Percentiles rank a stretch among this genome's conserved stretches.
Conservation (phyloP, 1,140 invertebrate genomes). For the Aphaenogaster rudis region DNA sequence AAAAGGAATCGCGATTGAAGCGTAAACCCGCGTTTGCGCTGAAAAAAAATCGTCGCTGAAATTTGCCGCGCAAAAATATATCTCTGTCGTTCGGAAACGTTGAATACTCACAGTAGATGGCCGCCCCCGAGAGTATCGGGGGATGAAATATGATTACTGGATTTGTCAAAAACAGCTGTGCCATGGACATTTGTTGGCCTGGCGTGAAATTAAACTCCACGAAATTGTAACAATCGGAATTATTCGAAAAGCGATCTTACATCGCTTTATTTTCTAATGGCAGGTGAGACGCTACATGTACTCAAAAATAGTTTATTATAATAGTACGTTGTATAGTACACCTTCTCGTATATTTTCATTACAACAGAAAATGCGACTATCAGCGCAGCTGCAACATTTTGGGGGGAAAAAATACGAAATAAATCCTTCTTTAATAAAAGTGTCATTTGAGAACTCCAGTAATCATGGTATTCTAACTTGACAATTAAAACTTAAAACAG, state of each 20-base stretch:
- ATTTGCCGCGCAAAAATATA: constrained; percentile 46
- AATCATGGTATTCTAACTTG: background rate
- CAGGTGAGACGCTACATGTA: background rate
- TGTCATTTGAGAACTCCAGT: background rate
- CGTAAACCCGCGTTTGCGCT: constrained; percentile 9
- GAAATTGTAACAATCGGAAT: constrained; percentile 67
- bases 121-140: constrained; percentile 61
- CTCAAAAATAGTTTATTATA: constrained; percentile 1
- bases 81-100: constrained; percentile 45
- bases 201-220: constrained; percentile 73
- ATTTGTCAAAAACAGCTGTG: constrained; percentile 78
- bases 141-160: constrained; percentile 75
- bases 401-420: background rate
- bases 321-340: background rate
- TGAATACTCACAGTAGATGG: constrained; percentile 61
- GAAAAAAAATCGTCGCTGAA: constrained; percentile 63
- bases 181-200: constrained; percentile 69
- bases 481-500: background rate
- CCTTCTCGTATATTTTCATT: background rate
- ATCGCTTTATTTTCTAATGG: constrained; percentile 31
- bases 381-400: background rate
- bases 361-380: background rate
- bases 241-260: constrained; percentile 44
- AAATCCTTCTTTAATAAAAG: background rate
- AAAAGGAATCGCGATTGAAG: background rate